Conservation (phyloP, 2,113 vertebrate genomes). For the Aplodontia rufa region DNA sequence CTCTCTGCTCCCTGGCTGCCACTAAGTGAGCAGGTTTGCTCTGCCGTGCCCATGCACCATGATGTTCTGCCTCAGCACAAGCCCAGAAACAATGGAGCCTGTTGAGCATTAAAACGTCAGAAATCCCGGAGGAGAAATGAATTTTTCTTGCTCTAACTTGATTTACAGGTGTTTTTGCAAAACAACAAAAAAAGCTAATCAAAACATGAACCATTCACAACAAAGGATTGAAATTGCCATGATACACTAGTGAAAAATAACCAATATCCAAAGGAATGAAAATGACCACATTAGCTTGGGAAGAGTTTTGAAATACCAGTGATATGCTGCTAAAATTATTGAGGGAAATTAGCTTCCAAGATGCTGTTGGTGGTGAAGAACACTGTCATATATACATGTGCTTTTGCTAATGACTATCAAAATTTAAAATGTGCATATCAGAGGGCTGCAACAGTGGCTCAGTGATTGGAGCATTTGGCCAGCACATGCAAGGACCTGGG, state of each 20-base stretch:
- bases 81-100: no score
- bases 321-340: not conserved
- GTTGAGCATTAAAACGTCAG: no score
- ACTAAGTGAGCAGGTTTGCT: no score
- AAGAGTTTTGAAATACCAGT: not conserved
- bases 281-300: not conserved
- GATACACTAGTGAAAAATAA: not conserved
- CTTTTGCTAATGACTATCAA: not conserved
- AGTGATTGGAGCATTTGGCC: no score
- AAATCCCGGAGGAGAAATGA: no score
- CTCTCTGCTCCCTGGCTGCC: no score
- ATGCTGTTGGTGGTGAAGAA: not conserved
- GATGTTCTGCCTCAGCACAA: no score
- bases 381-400: not conserved
- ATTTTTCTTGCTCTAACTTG: no score
- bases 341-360: not conserved
- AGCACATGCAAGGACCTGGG: no score
- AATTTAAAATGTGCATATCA: not conserved
- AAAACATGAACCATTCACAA: not conserved
- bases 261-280: not conserved
- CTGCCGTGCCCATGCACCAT: no score
- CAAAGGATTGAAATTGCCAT: not conserved
- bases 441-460: no score
- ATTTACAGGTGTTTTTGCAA: no score
- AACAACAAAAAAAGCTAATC: not conserved